phyloP scores from a whole-genome alignment of 2,113 vertebrate genomes.

The Pedetes capensis region DNA sequence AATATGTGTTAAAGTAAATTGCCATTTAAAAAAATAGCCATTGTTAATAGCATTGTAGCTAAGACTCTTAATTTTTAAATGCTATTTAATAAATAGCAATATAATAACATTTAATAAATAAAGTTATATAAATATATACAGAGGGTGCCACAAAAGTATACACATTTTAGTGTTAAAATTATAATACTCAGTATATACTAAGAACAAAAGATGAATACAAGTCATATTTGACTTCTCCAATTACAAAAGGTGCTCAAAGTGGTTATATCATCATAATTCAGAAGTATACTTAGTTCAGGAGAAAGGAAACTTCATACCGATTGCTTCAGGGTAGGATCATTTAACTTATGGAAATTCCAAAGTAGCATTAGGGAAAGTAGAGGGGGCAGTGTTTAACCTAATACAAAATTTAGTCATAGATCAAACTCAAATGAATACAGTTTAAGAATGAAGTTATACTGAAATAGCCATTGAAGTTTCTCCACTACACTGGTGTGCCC shows the following conservation, averaged over 20 bases:
- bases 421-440: not conserved
- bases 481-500: not conserved
- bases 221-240: too few species aligned
- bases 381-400: not conserved
- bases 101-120: too few species aligned
- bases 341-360: constrained; percentile 5
- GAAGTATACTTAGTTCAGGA: constrained; percentile 20
- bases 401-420: not conserved
- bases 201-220: too few species aligned
- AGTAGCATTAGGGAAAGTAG: not conserved
- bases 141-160: too few species aligned
- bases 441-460: not conserved
- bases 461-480: not conserved
- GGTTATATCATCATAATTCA: not conserved
- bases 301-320: not conserved
- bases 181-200: too few species aligned
- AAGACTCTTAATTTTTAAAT: not conserved
- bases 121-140: not conserved
- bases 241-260: too few species aligned
- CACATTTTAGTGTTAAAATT: too few species aligned
- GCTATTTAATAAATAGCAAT: not conserved
- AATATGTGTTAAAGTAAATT: not conserved
- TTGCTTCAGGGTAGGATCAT: not conserved
- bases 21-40: not conserved
- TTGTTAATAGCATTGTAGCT: not conserved